Base-by-base conservation (phyloP, 2,888 invertebrate species). In the Ametastegia equiseti region DNA sequence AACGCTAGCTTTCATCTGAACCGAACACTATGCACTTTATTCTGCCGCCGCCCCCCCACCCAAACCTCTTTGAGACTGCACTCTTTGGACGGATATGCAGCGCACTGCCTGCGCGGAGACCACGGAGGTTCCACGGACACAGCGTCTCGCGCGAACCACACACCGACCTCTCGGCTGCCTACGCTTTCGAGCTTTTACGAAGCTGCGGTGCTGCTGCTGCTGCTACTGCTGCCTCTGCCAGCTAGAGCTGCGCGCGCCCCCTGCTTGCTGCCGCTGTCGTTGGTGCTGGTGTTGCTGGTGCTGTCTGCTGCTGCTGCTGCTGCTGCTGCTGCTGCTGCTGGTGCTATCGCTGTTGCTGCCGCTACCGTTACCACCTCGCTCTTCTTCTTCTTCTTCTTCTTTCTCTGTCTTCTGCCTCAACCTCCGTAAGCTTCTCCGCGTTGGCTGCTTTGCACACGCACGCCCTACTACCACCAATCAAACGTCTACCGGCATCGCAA, bases 181-280 rank as follows among this genome's bases (percentile, higher is more conserved):
- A 75, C 54, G 39, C 39, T 78, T 63, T 78, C 78, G 60, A 78
- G 78, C 60, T 78, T 75, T 75, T 78, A 27, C 60, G 60, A 63
- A 60, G 78, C 78, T 78, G 78, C 78, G 78, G 50, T 75, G 54
- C 75, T 78, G 78, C 83, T 85, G 87, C 85, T n/a, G n/a, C n/a
- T n/a, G n/a, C n/a, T n/a, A n/a, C n/a, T n/a, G n/a, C n/a, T n/a
- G n/a, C n/a, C n/a, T n/a, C 86, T 85, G 86, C 82, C 82, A 82
- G 84, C 86, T 85, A 85, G 86, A 85, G 86, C 87, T 87, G 87
- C 87, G 87, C 87, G 87, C 87, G 87, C 83, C 85, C 87, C 84
- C 86, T 86, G 84, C 86, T 84, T 83, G 23, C 67, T 19, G 63
- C 23, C 73, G 39, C 71, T 19, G 50, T 27, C 54, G 65, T 45